These are phyloP conservation scores for Mesaphorura yosii DNA, from an alignment of 1,140 invertebrate genomes.

Conservation along the genomic window DNA sequence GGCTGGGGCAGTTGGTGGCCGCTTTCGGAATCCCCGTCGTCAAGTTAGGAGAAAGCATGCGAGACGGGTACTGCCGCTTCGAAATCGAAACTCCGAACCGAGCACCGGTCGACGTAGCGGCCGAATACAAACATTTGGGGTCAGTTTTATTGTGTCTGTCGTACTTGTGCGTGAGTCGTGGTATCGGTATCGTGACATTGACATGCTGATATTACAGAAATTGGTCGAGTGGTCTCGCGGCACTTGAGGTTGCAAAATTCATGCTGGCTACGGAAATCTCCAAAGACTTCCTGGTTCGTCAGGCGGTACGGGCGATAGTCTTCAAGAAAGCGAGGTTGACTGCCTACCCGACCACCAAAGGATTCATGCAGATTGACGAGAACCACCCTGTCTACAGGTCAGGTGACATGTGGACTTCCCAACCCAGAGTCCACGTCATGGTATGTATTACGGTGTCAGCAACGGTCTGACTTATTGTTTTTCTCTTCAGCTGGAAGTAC, in stretches of 20 bases:
- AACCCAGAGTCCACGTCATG: too few relatives aligned
- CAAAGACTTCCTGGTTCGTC: conserved; percentile 75
- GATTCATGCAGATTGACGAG: conserved; percentile 87
- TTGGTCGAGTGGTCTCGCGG: conserved; percentile 56
- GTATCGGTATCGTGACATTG: too few relatives aligned
- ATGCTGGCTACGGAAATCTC: conserved; percentile 91
- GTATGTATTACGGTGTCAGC: not conserved
- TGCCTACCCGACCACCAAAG: conserved; percentile 75
- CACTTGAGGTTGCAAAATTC: conserved; percentile 73
- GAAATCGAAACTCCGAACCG: not conserved
- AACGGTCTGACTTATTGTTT: conserved; percentile 5
- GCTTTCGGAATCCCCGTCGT: not conserved
- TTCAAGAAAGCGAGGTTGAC: conserved; percentile 76
- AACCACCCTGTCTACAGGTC: conserved; percentile 68
- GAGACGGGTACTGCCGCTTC: not conserved
- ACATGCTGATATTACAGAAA: too few relatives aligned
- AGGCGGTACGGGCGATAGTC: conserved; percentile 75
- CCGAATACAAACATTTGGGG: conserved; percentile 9
- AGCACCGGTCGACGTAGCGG: not conserved
- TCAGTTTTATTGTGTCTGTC: not conserved
- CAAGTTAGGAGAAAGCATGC: not conserved
- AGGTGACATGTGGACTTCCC: conserved; percentile 17
- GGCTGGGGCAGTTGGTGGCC: not conserved
- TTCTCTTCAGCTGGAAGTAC: conserved; percentile 68
- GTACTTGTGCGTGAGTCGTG: too few relatives aligned